Percentiles rank a stretch among this genome's conserved stretches.
phyloP scores from a whole-genome alignment of 2,797 vertebrate genomes.

The Xyrichtys novacula region DNA sequence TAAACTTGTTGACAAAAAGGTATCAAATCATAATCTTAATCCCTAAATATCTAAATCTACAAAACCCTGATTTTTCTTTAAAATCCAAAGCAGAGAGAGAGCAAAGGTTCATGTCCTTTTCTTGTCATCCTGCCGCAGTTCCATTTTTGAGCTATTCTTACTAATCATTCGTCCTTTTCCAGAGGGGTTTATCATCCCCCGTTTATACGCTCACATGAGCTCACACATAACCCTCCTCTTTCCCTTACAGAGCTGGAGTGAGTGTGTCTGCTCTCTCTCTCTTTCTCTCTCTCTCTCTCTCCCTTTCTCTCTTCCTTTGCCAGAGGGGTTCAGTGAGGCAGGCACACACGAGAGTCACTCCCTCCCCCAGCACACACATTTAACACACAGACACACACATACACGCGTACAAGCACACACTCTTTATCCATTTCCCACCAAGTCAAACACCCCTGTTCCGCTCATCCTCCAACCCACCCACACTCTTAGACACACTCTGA shows the following conservation, averaged over 20 bases:
- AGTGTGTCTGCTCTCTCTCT: constrained; percentile 46
- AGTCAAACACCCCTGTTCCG: constrained; percentile 58
- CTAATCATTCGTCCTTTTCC: constrained; percentile 66
- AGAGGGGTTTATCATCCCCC: constrained; percentile 72
- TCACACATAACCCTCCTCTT: constrained; percentile 66
- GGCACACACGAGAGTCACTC: constrained; percentile 74
- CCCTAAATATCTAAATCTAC: constrained; percentile 30
- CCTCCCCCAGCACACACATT: constrained; percentile 52
- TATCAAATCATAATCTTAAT: constrained; percentile 28
- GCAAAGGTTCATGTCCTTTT: constrained; percentile 45
- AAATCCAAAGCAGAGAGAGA: constrained; percentile 55
- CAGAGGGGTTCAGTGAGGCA: constrained; percentile 80
- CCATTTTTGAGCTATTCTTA: constrained; percentile 61
- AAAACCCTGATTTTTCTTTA: constrained; percentile 29
- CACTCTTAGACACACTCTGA: constrained; percentile 48
- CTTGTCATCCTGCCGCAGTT: constrained; percentile 56
- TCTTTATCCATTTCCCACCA: constrained; percentile 64
- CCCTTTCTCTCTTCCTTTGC: constrained; percentile 60
- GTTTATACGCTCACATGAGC: constrained; percentile 75
- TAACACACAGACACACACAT: constrained; percentile 24
- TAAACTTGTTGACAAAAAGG: constrained; percentile 42
- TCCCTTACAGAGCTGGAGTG: constrained; percentile 59
- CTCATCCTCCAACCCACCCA: constrained; percentile 58
- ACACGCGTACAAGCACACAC: constrained; percentile 23
- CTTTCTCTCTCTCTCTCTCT: constrained; percentile 45